Conservation (phyloP, 2,888 invertebrate species). For the Andrena chrysosceles region DNA sequence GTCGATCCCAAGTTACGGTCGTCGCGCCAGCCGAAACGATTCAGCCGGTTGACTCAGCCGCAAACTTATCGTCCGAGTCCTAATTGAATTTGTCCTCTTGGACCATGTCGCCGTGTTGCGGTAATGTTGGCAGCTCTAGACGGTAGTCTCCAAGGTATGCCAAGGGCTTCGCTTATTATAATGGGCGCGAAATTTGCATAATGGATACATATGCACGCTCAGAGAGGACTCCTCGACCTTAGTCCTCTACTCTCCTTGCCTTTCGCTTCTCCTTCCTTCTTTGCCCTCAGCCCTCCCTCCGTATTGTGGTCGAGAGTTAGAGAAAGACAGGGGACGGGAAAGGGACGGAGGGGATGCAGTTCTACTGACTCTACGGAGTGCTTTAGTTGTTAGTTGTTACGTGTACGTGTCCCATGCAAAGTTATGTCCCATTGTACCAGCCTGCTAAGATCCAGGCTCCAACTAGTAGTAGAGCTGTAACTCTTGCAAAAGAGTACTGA, state of each 20-base stretch:
- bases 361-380: slow-evolving; percentile 76
- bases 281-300: slow-evolving; percentile 11
- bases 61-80: slow-evolving; percentile 80
- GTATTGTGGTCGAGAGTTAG: slow-evolving; percentile 34
- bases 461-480: slow-evolving; percentile 60
- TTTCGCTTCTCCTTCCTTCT: slow-evolving; percentile 42
- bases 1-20: slow-evolving; percentile 65
- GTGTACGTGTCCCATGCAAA: slow-evolving; percentile 80
- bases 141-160: slow-evolving; percentile 77
- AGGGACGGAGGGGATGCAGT: slow-evolving; percentile 61
- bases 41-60: slow-evolving; percentile 71
- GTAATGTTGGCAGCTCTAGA: slow-evolving; percentile 82
- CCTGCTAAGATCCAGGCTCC: slow-evolving; percentile 74
- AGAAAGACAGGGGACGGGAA: slow-evolving; percentile 22
- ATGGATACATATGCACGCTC: slow-evolving; percentile 84
- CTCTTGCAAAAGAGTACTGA: slow-evolving; percentile 76
- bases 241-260: slow-evolving; percentile 58
- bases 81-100: slow-evolving; percentile 83
- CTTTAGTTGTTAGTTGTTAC: slow-evolving; percentile 84
- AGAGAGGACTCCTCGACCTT: slow-evolving; percentile 77
- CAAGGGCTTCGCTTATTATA: slow-evolving; percentile 84
- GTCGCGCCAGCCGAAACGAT: slow-evolving; percentile 61
- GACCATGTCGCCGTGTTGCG: slow-evolving; percentile 79
- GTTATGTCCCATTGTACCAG: slow-evolving; percentile 81
- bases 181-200: slow-evolving; percentile 84